A percentile compares a stretch with the other conserved stretches of the same genome.
phyloP scores from a whole-genome alignment of 2,797 vertebrate species.

The Diplodus puntazzo region DNA sequence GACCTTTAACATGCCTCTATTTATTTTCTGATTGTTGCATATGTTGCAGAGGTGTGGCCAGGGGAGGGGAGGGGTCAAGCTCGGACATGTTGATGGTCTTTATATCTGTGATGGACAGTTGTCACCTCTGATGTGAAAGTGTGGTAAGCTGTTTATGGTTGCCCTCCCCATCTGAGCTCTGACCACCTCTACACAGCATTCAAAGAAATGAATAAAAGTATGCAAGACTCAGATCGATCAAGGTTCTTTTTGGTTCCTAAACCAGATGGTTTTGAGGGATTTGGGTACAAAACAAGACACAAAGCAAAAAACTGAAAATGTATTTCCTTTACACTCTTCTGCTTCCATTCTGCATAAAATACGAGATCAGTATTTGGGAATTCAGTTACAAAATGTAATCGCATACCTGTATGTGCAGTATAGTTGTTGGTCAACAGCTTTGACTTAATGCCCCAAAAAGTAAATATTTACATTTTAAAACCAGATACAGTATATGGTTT shows the following conservation, averaged over 20 bases:
- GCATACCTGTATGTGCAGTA: not conserved
- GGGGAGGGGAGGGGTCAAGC: slow-evolving; percentile 31
- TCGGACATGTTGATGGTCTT: slow-evolving; percentile 27
- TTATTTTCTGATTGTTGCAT: slow-evolving; percentile 90
- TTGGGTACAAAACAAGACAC: slow-evolving; percentile 3
- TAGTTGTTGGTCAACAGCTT: not conserved
- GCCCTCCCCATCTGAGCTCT: slow-evolving; percentile 52
- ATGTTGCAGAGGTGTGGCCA: slow-evolving; percentile 73
- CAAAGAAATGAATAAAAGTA: slow-evolving; percentile 86
- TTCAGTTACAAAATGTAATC: slow-evolving; percentile 5
- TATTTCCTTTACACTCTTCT: not conserved
- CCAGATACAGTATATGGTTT: slow-evolving; percentile 1
- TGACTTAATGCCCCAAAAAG: slow-evolving; percentile 8
- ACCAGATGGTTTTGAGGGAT: not conserved
- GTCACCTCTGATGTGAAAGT: slow-evolving; percentile 74
- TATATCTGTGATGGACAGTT: slow-evolving; percentile 65
- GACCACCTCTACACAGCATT: slow-evolving; percentile 73
- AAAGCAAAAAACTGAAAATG: not conserved
- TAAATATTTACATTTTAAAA: slow-evolving; percentile 19
- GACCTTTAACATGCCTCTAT: slow-evolving; percentile 90
- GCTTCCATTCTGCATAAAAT: not conserved
- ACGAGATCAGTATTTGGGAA: not conserved
- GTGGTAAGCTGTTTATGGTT: slow-evolving; percentile 65
- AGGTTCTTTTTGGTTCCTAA: slow-evolving; percentile 8
- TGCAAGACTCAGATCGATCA: slow-evolving; percentile 60